Conservation (phyloP, 2,888 invertebrate species). For the Sesamia inferens region DNA sequence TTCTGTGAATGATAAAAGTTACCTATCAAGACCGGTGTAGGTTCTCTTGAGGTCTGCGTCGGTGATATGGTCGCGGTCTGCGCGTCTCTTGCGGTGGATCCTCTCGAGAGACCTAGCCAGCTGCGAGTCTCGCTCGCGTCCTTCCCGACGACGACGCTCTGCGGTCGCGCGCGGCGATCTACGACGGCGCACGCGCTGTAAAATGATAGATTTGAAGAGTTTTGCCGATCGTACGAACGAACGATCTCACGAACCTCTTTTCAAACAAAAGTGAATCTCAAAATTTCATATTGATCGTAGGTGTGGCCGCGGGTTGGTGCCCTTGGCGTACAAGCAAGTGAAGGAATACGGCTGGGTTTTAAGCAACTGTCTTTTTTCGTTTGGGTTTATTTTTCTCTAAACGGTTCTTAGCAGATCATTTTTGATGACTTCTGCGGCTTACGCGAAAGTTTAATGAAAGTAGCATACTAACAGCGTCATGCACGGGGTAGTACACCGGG, state of each 20-base stretch:
- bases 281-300: no score
- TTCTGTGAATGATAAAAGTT: conserved; percentile 10
- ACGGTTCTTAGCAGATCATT: not conserved
- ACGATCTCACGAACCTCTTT: no score
- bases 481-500: conserved; percentile 84
- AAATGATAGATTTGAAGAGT: not conserved
- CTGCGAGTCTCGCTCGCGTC: conserved; percentile 81
- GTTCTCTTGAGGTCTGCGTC: conserved; percentile 90
- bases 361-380: no score
- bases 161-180: conserved; percentile 78
- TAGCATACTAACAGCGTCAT: conserved; percentile 78
- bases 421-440: not conserved
- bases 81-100: conserved; percentile 86
- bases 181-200: conserved; percentile 80
- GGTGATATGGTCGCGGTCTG: conserved; percentile 80
- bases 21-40: conserved; percentile 91
- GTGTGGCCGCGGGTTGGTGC: no score
- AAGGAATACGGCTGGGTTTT: no score
- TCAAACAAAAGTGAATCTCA: no score
- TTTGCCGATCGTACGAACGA: no score
- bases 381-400: not conserved
- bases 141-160: conserved; percentile 80
- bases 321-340: no score
- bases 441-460: not conserved
- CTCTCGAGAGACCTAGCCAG: conserved; percentile 88